These are phyloP conservation scores for Pheucticus melanocephalus DNA, from an alignment of 2,113 vertebrate genomes.

Conservation along the genomic window DNA sequence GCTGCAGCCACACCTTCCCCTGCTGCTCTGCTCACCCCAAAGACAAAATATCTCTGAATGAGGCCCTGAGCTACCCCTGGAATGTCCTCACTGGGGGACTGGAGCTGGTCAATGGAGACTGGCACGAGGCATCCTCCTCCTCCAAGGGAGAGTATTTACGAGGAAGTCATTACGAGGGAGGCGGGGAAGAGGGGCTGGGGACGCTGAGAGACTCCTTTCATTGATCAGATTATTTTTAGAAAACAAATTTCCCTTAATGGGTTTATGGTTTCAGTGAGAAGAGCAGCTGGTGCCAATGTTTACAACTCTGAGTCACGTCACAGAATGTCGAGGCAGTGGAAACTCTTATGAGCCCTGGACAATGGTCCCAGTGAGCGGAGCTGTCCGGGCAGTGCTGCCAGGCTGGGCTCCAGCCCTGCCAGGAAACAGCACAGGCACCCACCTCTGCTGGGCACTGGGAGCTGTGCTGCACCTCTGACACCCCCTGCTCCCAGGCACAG, in stretches of 20 bases:
- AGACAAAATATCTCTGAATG: background rate
- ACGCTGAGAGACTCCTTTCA: conserved; percentile 54
- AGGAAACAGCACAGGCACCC: background rate
- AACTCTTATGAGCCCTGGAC: conserved; percentile 30
- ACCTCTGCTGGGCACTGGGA: background rate
- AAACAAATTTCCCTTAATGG: conserved; percentile 57
- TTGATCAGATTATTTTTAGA: conserved; percentile 60
- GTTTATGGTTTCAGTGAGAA: conserved; percentile 52
- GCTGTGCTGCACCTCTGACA: background rate
- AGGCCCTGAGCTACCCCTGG: background rate
- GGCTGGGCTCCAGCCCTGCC: background rate
- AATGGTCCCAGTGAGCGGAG: conserved; percentile 34
- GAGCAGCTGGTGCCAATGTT: conserved; percentile 50
- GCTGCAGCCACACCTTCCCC: background rate
- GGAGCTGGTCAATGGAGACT: background rate
- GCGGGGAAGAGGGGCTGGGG: background rate
- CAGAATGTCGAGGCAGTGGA: conserved; percentile 16
- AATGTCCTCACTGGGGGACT: background rate
- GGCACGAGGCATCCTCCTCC: background rate
- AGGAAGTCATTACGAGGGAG: conserved; percentile 14
- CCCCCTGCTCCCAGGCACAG: background rate
- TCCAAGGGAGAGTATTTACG: background rate
- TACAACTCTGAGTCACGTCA: conserved; percentile 48
- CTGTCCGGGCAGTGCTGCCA: background rate
- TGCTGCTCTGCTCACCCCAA: background rate